Base-by-base conservation (phyloP, 1,140 invertebrate genomes). In the Druon quercuslanigerum region DNA sequence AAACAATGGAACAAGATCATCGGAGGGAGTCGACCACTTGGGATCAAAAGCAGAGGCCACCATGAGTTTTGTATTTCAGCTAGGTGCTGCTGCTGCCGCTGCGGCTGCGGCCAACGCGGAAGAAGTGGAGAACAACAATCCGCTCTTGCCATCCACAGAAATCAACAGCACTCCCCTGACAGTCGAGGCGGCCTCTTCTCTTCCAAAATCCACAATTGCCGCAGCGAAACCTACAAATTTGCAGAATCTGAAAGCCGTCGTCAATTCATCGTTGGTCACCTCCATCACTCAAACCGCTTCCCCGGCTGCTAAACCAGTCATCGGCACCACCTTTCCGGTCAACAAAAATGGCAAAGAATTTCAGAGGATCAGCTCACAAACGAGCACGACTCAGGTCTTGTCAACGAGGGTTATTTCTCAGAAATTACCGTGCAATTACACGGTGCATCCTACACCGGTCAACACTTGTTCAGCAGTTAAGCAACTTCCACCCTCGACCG, bases 31-130 rank as follows among this genome's bases (percentile, higher is more conserved):
- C 33, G 74, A 78, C 54, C 71, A 78, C 54, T 71, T 74, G 71
- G 76, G 79, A 19, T 72, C 79, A 51, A 76, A 51, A 33, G 60
- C 82, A 60, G 86, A 88, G 73, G 73, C 89, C 85, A 82, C 89
- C 87, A 85, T 90, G 85, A 89, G 83, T 75, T 87, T 90, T 56
- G 83, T 90, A 14, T 73, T 89, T 6, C 86, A 89, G 52, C 70
- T 89, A 73, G 87, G 86, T 46, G 73, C 81, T 0, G 84, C 83
- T 0, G 84, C 83, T 19, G 79, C 83, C 8, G 73, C 76, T 71
- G 3, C 33, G 51, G n/a, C 81, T 0, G 84, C 83, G 20, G 79
- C 83, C 8, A 74, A 77, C 72, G 3, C 33, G 51, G n/a, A 82
- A 85, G 51, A 85, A 71, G 66, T 40, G 25, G 74, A 80, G 40